Conservation (phyloP, 2,888 invertebrate species). For the Spisula solida region DNA sequence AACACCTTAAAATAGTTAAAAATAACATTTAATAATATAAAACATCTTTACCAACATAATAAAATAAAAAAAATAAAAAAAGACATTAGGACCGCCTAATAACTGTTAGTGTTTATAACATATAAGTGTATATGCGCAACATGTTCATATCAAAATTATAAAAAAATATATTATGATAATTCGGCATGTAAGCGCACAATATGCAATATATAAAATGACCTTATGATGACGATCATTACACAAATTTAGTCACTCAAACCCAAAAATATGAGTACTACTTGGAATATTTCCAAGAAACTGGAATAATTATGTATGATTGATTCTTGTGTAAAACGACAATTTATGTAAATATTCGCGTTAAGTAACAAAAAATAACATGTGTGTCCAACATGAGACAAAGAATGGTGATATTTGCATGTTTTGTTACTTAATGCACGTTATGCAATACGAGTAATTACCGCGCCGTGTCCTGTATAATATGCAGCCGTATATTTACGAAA, state of each 20-base stretch:
- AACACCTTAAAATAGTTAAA: too few relatives aligned
- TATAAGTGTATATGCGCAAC: too few relatives aligned
- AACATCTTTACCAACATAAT: too few relatives aligned
- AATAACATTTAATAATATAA: too few relatives aligned
- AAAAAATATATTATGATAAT: too few relatives aligned
- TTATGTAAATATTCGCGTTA: neutral
- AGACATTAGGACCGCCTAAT: too few relatives aligned
- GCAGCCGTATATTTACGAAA: neutral
- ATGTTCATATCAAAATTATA: neutral
- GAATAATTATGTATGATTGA: constrained; percentile 2
- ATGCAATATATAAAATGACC: neutral
- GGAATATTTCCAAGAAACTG: neutral
- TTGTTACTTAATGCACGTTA: neutral
- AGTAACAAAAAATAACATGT: neutral
- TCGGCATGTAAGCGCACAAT: too few relatives aligned
- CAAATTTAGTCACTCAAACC: neutral
- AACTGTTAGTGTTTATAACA: too few relatives aligned
- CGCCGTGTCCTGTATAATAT: neutral
- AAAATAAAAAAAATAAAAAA: too few relatives aligned
- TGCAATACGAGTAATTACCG: neutral
- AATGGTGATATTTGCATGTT: neutral
- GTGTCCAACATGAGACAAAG: neutral
- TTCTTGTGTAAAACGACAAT: neutral
- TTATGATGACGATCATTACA: neutral
- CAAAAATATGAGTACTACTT: neutral